A percentile compares a stretch with the other conserved stretches of the same genome.
Evolutionary conservation across 2,113 vertebrate genomes (phyloP).

Genomic region (Peromyscus maniculatus): DNA sequence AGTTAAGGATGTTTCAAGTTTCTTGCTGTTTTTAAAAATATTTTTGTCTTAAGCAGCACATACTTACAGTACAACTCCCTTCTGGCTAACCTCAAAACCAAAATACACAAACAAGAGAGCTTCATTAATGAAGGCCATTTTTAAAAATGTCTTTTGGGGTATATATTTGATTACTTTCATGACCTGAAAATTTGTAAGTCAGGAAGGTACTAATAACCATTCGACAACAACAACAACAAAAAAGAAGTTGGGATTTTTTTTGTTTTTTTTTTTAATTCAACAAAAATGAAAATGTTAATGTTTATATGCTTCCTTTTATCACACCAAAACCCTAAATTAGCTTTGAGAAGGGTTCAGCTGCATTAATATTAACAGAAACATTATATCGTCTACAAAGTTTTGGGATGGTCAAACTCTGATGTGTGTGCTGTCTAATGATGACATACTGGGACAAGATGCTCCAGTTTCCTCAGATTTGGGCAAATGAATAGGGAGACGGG

Average conservation of each 20-base stretch:
- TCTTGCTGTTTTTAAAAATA: not conserved
- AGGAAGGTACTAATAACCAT: not conserved
- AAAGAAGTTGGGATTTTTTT: not conserved
- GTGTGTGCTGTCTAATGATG: not conserved
- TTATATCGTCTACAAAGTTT: not conserved
- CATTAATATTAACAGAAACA: not conserved
- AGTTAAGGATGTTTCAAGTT: not conserved
- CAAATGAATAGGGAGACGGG: not conserved
- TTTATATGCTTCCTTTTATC: not conserved
- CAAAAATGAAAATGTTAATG: not conserved
- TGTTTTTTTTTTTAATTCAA: not conserved
- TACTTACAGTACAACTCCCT: not conserved
- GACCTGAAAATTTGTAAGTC: not conserved
- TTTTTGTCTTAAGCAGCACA: not conserved
- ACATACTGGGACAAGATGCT: not conserved
- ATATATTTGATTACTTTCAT: slow-evolving; percentile 25
- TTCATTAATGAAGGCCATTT: slow-evolving; percentile 10
- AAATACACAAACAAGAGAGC: slow-evolving; percentile 38
- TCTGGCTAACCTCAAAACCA: not conserved
- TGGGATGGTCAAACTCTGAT: not conserved
- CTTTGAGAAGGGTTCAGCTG: not conserved
- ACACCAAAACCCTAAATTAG: not conserved
- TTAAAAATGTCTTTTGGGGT: slow-evolving; percentile 17
- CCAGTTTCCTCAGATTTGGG: slow-evolving; percentile 14
- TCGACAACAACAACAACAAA: not conserved